Percentiles rank a stretch among this genome's conserved stretches.
Evolutionary conservation across 2,888 invertebrate species (phyloP).

Genomic region (Chloroclysta siterata): DNA sequence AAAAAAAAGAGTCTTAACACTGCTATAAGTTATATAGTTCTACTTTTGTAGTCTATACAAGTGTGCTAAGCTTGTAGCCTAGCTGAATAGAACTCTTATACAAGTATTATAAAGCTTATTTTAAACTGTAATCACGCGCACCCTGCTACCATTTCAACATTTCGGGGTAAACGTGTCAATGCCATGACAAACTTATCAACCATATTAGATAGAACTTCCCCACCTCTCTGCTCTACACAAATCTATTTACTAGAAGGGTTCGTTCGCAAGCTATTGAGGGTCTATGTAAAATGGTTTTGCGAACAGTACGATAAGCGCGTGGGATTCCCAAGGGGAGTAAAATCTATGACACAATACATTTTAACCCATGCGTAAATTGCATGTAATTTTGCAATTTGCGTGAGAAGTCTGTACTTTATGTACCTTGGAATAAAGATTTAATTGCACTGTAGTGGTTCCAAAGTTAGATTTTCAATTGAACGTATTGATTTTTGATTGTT

Average conservation of each 20-base stretch:
- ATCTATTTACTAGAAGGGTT: constrained; percentile 1
- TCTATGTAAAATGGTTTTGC: constrained; percentile 49
- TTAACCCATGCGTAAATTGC: constrained; percentile 31
- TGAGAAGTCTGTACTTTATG: constrained; percentile 21
- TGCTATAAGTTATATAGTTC: no score
- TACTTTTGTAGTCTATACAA: not conserved
- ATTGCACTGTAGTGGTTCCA: not conserved
- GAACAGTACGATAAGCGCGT: constrained; percentile 61
- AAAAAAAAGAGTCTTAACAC: no score
- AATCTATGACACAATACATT: constrained; percentile 37
- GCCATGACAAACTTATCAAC: constrained; percentile 49
- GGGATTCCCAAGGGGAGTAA: constrained; percentile 56
- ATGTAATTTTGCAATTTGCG: constrained; percentile 15
- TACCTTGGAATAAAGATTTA: not conserved
- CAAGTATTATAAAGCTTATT: not conserved
- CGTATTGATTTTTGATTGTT: constrained; percentile 16
- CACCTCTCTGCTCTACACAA: constrained; percentile 17
- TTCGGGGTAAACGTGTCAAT: constrained; percentile 69
- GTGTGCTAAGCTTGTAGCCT: not conserved
- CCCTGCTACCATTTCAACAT: constrained; percentile 48
- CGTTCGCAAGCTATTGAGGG: constrained; percentile 30
- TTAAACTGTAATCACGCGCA: not conserved
- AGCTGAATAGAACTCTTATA: not conserved
- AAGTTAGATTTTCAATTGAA: constrained; percentile 20
- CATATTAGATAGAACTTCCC: constrained; percentile 49